A percentile compares a stretch with the other conserved stretches of the same genome.
Conservation (phyloP, 2,797 vertebrate genomes). For the Lindbergichthys nudifrons region DNA sequence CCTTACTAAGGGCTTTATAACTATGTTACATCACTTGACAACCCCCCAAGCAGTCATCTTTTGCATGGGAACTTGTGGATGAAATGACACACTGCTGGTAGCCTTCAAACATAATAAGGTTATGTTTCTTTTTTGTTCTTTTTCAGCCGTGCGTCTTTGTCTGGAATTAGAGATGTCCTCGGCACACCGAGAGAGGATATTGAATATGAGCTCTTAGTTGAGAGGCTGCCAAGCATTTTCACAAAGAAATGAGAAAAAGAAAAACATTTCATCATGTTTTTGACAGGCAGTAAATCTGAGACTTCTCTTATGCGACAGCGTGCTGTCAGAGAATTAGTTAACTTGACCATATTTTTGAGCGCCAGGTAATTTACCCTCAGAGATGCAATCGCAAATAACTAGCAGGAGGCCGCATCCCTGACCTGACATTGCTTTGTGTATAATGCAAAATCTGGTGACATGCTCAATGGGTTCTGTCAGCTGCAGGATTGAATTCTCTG, state of each 20-base stretch:
- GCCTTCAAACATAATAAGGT: conserved; percentile 82
- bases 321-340: conserved; percentile 87
- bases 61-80: conserved; percentile 79
- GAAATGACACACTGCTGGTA: conserved; percentile 82
- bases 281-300: conserved; percentile 82
- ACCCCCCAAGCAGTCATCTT: conserved; percentile 38
- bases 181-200: conserved; percentile 66
- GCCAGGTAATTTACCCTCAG: conserved; percentile 86
- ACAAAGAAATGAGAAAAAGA: conserved; percentile 50
- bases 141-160: conserved; percentile 74
- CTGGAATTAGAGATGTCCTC: conserved; percentile 77
- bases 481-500: conserved; percentile 87
- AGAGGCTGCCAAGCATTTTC: conserved; percentile 74
- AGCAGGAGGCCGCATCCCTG: conserved; percentile 84
- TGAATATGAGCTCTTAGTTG: conserved; percentile 76
- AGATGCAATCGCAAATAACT: conserved; percentile 85
- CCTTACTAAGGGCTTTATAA: conserved; percentile 49
- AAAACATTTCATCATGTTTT: conserved; percentile 78
- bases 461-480: conserved; percentile 88
- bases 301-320: conserved; percentile 71
- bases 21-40: conserved; percentile 47
- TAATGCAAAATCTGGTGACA: conserved; percentile 87
- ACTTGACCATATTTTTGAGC: conserved; percentile 85
- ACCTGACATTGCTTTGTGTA: conserved; percentile 88
- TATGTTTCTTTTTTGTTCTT: conserved; percentile 80